A percentile compares a stretch with the other conserved stretches of the same genome.
Evolutionary conservation across 2,888 invertebrate genomes (phyloP).

Genomic region (Leptogaster cylindrica): DNA sequence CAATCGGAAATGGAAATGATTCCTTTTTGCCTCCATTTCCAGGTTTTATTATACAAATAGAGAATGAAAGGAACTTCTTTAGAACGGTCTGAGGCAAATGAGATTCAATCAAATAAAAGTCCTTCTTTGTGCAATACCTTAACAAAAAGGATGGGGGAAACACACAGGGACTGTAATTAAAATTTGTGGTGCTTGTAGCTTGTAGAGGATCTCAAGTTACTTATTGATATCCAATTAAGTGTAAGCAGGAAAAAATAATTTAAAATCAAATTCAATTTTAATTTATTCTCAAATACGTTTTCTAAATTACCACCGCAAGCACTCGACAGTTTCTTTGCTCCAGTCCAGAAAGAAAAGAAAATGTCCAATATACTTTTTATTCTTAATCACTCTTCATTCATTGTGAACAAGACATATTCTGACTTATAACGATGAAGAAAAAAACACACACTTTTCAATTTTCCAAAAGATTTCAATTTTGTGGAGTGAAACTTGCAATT

Average conservation of each 20-base stretch:
- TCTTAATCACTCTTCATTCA: no score
- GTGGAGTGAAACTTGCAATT: constrained; percentile 36
- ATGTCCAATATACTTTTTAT: no score
- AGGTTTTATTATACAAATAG: constrained; percentile 34
- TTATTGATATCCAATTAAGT: constrained; percentile 37
- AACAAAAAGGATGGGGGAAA: constrained; percentile 16
- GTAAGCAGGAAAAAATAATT: constrained; percentile 25
- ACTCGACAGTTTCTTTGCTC: no score
- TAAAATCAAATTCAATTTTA: no score
- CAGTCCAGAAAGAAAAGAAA: no score
- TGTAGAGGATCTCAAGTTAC: background rate
- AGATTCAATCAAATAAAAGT: constrained; percentile 36
- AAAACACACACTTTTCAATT: constrained; percentile 28
- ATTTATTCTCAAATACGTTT: no score
- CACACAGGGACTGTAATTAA: constrained; percentile 27
- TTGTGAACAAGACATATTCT: no score
- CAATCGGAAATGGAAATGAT: constrained; percentile 41
- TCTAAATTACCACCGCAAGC: no score
- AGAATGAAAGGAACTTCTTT: constrained; percentile 27
- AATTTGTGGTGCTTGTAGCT: constrained; percentile 7
- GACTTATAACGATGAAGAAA: constrained; percentile 17
- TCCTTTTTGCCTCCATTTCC: constrained; percentile 33
- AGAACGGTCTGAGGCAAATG: constrained; percentile 25
- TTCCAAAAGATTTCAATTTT: constrained; percentile 34
- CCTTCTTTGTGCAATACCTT: constrained; percentile 7